Base-by-base conservation (phyloP, 2,797 vertebrate species). In the Alectoris magna region DNA sequence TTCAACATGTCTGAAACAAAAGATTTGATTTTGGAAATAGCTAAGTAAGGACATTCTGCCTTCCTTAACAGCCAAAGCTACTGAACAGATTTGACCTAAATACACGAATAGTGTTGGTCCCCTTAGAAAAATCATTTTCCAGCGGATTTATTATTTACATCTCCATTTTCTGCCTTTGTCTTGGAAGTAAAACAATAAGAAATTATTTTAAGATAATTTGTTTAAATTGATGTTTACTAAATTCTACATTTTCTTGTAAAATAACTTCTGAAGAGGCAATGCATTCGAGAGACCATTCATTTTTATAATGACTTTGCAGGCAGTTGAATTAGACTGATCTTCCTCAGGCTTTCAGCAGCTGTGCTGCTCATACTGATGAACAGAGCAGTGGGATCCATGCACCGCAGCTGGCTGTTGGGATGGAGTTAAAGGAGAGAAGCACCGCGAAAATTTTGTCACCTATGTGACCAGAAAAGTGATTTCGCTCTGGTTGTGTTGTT, bases 371-470 rank as follows among this genome's bases (percentile, higher is more conserved):
- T 8, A 3, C 0, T 5, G 24, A 2, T 19, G 41, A 78, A 10
- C 2, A 1, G 15, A 0, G 1, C 62, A 58, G 27, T 0, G 0
- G 49, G 72, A 43, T 62, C 62, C 27, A 39, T 16, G 6, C 41
- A 16, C 0, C 6, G 13, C 48, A 60, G 29, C 39, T 71, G 84
- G 53, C 31, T 88, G 24, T 29, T 62, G 49, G 29, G 22, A 4
- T 71, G 43, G 51, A 78, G 69, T 62, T 78, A 56, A 71, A 66
- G 73, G n/a, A 88, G 46, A 64, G 43, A 60, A 82, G 34, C 26
- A 53, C 31, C 44, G 36, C 0, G 1, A 53, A 81, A 82, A 19
- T 48, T 19, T 76, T 64, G 64, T 81, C 59, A 26, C 60, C 70
- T 6, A 16, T 79, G 82, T 84, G 77, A 76, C 79, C 1, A 1